Conservation (phyloP, 2,797 vertebrate genomes). For the Odontamblyopus lacepedii region DNA sequence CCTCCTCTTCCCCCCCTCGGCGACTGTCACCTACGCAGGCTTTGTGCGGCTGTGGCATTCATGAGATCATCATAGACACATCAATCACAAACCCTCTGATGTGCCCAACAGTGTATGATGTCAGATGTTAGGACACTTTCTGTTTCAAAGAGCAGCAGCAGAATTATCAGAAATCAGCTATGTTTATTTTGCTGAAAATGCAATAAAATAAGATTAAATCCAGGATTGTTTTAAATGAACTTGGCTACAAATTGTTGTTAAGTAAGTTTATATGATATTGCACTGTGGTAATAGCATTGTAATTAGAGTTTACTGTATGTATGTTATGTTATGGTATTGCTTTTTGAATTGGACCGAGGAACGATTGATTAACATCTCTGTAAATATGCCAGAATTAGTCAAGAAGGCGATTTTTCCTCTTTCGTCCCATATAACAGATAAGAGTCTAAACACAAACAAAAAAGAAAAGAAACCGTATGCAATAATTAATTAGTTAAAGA, state of each 20-base stretch:
- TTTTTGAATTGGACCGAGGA: neutral
- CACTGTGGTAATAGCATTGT: neutral
- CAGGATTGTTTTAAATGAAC: too few species aligned
- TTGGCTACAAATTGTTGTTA: neutral
- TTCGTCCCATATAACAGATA: too few species aligned
- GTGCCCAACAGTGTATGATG: neutral
- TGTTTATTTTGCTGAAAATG: too few species aligned
- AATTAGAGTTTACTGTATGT: neutral
- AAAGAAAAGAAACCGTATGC: too few species aligned
- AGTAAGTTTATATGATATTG: neutral
- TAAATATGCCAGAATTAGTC: too few species aligned
- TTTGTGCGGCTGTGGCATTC: constrained; percentile 59
- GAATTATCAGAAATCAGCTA: neutral
- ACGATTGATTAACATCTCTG: neutral
- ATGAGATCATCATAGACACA: constrained; percentile 69
- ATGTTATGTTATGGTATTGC: too few species aligned
- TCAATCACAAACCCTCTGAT: constrained; percentile 49
- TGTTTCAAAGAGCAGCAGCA: neutral
- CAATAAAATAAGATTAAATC: too few species aligned
- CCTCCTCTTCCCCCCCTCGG: constrained; percentile 18
- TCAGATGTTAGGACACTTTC: neutral
- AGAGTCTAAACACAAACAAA: too few species aligned
- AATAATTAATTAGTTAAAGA: too few species aligned
- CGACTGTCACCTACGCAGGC: constrained; percentile 48
- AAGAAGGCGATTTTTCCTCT: too few species aligned